Conservation (phyloP, 2,797 vertebrate species). For the Xerus rutilus region DNA sequence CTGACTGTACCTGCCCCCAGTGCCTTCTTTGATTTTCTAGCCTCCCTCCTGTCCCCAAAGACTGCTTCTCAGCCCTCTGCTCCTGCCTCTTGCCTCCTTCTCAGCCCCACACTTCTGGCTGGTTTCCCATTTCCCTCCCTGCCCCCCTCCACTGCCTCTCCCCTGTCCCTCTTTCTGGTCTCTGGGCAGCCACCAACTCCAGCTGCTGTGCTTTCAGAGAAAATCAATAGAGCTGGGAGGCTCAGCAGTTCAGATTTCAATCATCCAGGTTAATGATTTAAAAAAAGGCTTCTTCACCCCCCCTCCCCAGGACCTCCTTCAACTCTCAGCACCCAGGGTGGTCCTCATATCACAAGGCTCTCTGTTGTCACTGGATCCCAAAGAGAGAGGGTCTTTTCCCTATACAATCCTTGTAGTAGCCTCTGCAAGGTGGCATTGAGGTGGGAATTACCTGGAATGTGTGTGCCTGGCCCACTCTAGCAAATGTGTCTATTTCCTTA, state of each 20-base stretch:
- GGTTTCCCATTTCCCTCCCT: background rate
- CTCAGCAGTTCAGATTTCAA: conserved; percentile 63
- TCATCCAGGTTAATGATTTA: conserved; percentile 74
- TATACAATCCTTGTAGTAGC: background rate
- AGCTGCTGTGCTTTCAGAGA: conserved; percentile 65
- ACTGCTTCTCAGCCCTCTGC: background rate
- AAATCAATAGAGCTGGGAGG: conserved; percentile 69
- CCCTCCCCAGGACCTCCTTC: background rate
- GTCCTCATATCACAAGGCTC: background rate
- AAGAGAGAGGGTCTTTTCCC: background rate
- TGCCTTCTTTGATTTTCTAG: background rate
- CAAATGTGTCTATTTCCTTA: background rate
- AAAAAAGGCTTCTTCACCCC: background rate
- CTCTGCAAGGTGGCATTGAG: background rate
- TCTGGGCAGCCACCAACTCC: conserved; percentile 65
- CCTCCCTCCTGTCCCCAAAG: background rate
- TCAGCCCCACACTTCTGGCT: background rate
- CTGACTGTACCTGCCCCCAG: background rate
- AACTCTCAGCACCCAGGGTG: background rate
- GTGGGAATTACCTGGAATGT: background rate
- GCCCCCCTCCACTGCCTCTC: background rate
- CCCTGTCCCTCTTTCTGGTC: background rate
- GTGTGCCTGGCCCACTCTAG: background rate
- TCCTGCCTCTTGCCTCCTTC: background rate
- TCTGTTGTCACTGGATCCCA: background rate